Evolutionary conservation across 2,888 invertebrate species (phyloP), one percentile per base, ranked within the genome.

Genomic region (Xanthia icteritia): DNA sequence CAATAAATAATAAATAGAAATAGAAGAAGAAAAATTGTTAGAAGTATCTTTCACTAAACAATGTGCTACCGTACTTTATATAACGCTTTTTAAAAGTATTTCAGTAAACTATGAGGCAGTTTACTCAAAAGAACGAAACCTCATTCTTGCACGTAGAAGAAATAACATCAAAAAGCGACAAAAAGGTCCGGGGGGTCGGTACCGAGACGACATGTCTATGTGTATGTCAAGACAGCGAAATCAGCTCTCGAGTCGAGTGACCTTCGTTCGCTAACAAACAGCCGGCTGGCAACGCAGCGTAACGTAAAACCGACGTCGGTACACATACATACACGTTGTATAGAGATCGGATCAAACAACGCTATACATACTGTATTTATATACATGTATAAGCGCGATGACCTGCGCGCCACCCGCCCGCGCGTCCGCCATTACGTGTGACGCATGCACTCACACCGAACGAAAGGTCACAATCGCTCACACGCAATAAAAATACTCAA

Each of bases 201-300:
- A 82, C 71, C 48, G 45, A 45, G 45, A 0, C 45, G 45, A 66
- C 68, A 65, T 77, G 67, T 76, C 71, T 81, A 76, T 79, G 74
- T 85, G 79, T 82, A 85, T 82, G 82, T 81, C 81, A 88, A 88
- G 89, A 90, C 88, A 87, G 88, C 89, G 82, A 89, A 90, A 87
- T 89, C 88, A 87, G 88, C 89, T 87, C 88, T 91, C 89, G 89
- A 89, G 91, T 89, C 89, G 92, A 91, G 93, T 95, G 95, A 95
- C 95, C 95, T 95, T 95, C 95, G 94, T 90, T 87, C 88, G 90
- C 86, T 84, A 85, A 87, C 92, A 87, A 91, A 90, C 93, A 89
- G 90, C 94, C 94, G 94, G 94, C 94, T 95, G 95, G 95, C 93
- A 95, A 95, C 95, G 89, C 88, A 93, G 90, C 92, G 92, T 94